A percentile compares a stretch with the other conserved stretches of the same genome.
Conservation (phyloP, 2,113 vertebrate genomes). For the Bubo scandiacus region DNA sequence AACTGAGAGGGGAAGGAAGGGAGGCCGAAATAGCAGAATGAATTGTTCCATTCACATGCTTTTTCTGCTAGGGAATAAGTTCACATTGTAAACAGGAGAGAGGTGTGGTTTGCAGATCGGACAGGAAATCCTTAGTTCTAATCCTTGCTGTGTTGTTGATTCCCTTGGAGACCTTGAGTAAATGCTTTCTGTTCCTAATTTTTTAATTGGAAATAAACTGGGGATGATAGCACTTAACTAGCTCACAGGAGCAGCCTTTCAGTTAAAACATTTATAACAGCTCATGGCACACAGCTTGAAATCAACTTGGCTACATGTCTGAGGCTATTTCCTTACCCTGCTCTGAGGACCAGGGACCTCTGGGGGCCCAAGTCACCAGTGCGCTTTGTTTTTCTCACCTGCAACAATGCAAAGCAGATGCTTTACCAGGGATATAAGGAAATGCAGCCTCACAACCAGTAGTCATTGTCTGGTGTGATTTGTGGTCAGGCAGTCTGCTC, state of each 20-base stretch:
- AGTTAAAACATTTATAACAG: neutral
- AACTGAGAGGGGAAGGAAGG: slow-evolving; percentile 63
- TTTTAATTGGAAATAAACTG: neutral
- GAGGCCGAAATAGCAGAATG: slow-evolving; percentile 37
- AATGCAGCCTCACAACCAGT: neutral
- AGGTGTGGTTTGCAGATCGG: slow-evolving; percentile 59
- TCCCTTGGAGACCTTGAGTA: slow-evolving; percentile 25
- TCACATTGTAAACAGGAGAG: slow-evolving; percentile 65
- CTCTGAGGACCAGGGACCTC: neutral
- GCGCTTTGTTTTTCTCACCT: neutral
- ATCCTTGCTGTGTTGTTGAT: slow-evolving; percentile 42
- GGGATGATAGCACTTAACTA: neutral
- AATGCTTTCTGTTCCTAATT: neutral
- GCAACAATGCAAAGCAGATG: neutral
- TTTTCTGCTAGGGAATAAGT: slow-evolving; percentile 52
- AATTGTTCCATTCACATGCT: slow-evolving; percentile 67
- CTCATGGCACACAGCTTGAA: neutral
- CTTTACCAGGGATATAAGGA: neutral
- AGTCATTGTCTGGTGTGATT: neutral
- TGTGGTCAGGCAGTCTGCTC: neutral
- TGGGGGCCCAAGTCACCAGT: neutral
- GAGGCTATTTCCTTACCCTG: neutral
- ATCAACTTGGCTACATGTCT: neutral
- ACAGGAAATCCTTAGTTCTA: slow-evolving; percentile 64
- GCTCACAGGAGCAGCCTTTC: neutral